A percentile compares a stretch with the other conserved stretches of the same genome.
Evolutionary conservation across 1,140 invertebrate species (phyloP).

Genomic region (Drosophila melanogaster): DNA sequence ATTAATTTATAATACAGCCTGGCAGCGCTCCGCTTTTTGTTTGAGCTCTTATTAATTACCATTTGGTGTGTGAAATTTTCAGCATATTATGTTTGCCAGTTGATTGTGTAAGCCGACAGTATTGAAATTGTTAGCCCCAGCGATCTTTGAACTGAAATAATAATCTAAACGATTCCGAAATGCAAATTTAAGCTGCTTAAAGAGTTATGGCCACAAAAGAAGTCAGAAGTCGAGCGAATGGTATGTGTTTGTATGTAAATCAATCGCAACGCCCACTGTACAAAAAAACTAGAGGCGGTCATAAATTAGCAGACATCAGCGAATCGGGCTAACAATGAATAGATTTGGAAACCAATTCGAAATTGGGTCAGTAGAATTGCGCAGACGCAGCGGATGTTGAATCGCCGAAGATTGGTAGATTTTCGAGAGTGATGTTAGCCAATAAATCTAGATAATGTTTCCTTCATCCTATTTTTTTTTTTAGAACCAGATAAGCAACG

Average conservation of each 20-base stretch:
- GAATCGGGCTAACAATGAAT: slow-evolving; percentile 41
- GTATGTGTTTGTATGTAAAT: slow-evolving; percentile 54
- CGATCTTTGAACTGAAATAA: slow-evolving; percentile 49
- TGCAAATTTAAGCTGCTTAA: slow-evolving; percentile 66
- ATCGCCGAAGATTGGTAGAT: slow-evolving; percentile 23
- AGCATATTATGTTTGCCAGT: slow-evolving; percentile 48
- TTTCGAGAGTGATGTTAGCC: background rate
- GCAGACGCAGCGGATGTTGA: slow-evolving; percentile 56
- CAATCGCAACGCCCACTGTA: slow-evolving; percentile 45
- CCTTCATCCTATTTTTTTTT: background rate
- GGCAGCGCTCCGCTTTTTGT: slow-evolving; percentile 46
- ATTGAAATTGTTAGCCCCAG: slow-evolving; percentile 43
- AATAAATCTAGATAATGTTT: slow-evolving; percentile 7
- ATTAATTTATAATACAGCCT: slow-evolving; percentile 78
- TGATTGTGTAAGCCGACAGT: slow-evolving; percentile 36
- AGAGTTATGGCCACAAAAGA: slow-evolving; percentile 35
- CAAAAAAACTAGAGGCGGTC: slow-evolving; percentile 21
- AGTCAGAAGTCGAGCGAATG: slow-evolving; percentile 49
- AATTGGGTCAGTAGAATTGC: slow-evolving; percentile 77
- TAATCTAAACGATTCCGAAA: slow-evolving; percentile 54
- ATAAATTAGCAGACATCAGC: slow-evolving; percentile 57
- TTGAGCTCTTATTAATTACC: slow-evolving; percentile 44
- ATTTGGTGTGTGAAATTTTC: slow-evolving; percentile 48
- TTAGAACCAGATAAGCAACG: too few relatives aligned
- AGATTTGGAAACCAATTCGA: slow-evolving; percentile 55